Conservation (phyloP, 2,888 invertebrate species). For the Eristalis intricaria region DNA sequence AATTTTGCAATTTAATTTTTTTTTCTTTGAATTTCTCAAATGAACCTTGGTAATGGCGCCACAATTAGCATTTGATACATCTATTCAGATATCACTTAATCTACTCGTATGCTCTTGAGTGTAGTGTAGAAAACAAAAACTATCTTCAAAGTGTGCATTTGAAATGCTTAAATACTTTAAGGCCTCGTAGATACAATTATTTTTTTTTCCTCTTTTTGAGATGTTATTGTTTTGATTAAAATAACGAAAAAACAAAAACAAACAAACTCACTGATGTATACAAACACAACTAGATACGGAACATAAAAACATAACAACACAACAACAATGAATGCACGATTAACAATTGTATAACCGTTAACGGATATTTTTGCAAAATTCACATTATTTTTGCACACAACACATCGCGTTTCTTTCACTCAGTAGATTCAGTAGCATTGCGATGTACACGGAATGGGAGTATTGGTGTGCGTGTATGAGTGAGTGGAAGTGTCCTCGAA, state of each 20-base stretch:
- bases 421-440: background rate
- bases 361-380: conserved; percentile 28
- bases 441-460: background rate
- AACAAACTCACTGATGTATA: background rate
- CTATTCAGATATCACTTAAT: conserved; percentile 23
- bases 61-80: conserved; percentile 27
- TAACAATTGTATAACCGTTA: conserved; percentile 27
- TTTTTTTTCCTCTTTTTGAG: background rate
- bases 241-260: background rate
- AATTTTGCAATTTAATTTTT: no score
- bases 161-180: conserved; percentile 44
- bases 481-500: conserved; percentile 35
- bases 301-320: conserved; percentile 12
- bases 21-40: background rate
- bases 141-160: conserved; percentile 22
- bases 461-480: background rate
- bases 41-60: conserved; percentile 8
- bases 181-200: conserved; percentile 48
- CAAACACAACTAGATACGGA: background rate
- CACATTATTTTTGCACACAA: conserved; percentile 24
- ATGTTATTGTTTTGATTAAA: background rate
- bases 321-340: conserved; percentile 2
- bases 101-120: conserved; percentile 4
- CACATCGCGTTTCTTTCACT: conserved; percentile 24
- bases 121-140: background rate